phyloP scores from a whole-genome alignment of 2,888 invertebrate genomes.

The Herminia tarsipennalis region DNA sequence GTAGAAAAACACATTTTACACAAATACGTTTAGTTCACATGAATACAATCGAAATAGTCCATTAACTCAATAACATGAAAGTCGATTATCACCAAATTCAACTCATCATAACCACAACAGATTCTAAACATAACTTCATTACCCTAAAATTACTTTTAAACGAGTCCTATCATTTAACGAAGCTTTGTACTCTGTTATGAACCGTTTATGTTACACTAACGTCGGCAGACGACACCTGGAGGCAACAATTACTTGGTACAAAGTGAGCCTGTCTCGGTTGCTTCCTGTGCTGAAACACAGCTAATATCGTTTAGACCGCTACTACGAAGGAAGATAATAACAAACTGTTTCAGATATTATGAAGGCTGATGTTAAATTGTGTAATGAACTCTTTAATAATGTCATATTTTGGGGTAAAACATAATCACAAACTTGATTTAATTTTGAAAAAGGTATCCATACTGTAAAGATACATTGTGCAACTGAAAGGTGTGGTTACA shows the following conservation, averaged over 20 bases:
- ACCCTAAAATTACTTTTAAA: conserved; percentile 32
- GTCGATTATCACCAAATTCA: not conserved
- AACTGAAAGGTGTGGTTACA: too few species aligned
- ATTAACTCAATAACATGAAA: too few species aligned
- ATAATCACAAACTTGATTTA: too few species aligned
- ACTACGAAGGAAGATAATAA: not conserved
- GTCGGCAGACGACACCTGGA: conserved; percentile 18
- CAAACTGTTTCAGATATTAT: conserved; percentile 7
- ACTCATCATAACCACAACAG: not conserved
- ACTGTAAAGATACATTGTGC: too few species aligned
- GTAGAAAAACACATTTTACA: too few species aligned
- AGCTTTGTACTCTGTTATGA: conserved; percentile 32
- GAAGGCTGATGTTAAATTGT: not conserved
- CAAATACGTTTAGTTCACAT: too few species aligned
- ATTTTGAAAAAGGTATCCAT: not conserved
- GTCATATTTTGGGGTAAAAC: too few species aligned
- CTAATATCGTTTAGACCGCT: conserved; percentile 30
- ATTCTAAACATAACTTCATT: conserved; percentile 5
- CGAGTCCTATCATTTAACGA: conserved; percentile 42
- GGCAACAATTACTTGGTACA: conserved; percentile 37
- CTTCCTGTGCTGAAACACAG: conserved; percentile 37
- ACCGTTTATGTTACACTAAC: conserved; percentile 47
- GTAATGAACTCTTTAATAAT: not conserved
- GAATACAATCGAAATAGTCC: too few species aligned
- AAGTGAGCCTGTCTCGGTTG: conserved; percentile 34